phyloP scores from a whole-genome alignment of 2,888 invertebrate genomes.

The Smittia sp. region DNA sequence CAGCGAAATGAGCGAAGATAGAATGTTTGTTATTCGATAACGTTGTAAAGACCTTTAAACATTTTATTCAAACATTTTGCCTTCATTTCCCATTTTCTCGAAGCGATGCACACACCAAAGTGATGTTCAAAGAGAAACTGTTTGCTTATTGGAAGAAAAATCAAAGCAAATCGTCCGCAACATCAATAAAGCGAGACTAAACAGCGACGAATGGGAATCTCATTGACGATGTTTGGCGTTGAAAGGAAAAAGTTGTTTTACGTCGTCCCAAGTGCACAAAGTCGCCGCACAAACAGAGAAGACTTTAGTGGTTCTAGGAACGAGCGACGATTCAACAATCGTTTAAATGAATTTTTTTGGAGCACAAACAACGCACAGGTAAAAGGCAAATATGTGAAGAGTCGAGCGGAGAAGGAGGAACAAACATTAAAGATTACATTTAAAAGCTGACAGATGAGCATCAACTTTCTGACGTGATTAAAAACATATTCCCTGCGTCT shows the following conservation, averaged over 20 bases:
- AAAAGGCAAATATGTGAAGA: conserved; percentile 6
- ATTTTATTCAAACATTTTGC: neutral
- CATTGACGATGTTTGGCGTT: neutral
- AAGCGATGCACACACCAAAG: neutral
- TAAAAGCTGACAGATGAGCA: conserved; percentile 35
- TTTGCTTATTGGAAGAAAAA: conserved; percentile 15
- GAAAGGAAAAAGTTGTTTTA: neutral
- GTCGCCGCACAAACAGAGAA: neutral
- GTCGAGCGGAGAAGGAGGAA: neutral
- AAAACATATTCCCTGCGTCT: conserved; percentile 21
- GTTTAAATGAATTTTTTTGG: neutral
- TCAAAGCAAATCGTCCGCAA: conserved; percentile 35
- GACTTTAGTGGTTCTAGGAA: neutral
- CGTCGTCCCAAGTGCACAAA: neutral
- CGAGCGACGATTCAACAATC: neutral
- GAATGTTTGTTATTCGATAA: conserved; percentile 37
- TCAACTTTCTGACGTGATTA: conserved; percentile 34
- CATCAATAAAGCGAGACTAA: conserved; percentile 25
- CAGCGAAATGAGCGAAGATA: neutral
- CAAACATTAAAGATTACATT: conserved; percentile 29
- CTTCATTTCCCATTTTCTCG: conserved; percentile 11
- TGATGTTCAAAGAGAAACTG: neutral
- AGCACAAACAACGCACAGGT: neutral
- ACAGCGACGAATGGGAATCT: neutral
- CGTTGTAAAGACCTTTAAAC: conserved; percentile 25